phyloP scores from a whole-genome alignment of 2,797 vertebrate genomes.

The Arrhamphus sclerolepis region DNA sequence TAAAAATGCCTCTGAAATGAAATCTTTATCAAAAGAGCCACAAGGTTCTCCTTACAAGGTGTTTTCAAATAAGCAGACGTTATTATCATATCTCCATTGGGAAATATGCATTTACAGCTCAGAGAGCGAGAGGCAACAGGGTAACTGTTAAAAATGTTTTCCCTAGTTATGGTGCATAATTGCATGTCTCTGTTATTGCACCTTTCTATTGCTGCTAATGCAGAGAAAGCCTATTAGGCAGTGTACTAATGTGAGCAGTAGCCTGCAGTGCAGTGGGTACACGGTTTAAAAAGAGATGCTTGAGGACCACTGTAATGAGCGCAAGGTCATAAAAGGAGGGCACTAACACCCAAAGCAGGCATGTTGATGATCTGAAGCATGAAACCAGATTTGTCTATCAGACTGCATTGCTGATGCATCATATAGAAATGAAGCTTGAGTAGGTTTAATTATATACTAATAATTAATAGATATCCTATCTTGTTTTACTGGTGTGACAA shows the following conservation, averaged over 20 bases:
- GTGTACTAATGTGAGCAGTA: constrained; percentile 69
- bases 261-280: constrained; percentile 75
- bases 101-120: constrained; percentile 83
- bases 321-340: constrained; percentile 36
- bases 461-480: too few species aligned
- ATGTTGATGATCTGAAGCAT: constrained; percentile 34
- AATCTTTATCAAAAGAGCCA: constrained; percentile 83
- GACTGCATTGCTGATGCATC: constrained; percentile 12
- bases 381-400: constrained; percentile 27
- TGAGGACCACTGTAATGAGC: constrained; percentile 72
- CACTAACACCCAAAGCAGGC: constrained; percentile 39
- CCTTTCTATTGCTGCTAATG: constrained; percentile 78
- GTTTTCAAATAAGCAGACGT: constrained; percentile 83
- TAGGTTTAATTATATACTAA: too few species aligned
- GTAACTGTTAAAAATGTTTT: constrained; percentile 82
- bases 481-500: too few species aligned
- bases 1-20: constrained; percentile 80
- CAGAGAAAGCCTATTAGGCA: constrained; percentile 74
- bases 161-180: constrained; percentile 83
- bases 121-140: constrained; percentile 74
- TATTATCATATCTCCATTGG: constrained; percentile 79
- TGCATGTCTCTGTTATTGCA: constrained; percentile 80
- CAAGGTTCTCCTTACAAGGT: constrained; percentile 82
- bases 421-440: background rate
- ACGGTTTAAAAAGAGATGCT: constrained; percentile 73